Percentiles rank a stretch among this genome's conserved stretches.
These are phyloP conservation scores for Coleophora deauratella DNA, from an alignment of 2,888 invertebrate species.

Conservation along the genomic window DNA sequence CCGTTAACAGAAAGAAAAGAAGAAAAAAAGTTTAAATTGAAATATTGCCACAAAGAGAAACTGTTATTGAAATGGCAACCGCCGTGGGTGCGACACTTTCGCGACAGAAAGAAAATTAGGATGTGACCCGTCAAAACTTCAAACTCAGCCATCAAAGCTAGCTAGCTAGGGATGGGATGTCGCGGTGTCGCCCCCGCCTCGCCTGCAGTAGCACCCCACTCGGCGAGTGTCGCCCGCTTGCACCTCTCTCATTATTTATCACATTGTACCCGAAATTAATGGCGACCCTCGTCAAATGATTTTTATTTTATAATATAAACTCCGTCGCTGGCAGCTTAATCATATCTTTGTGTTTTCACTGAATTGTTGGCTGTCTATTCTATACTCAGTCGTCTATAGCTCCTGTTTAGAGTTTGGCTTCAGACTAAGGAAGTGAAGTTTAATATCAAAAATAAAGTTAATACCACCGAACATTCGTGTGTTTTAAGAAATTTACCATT, in stretches of 20 bases:
- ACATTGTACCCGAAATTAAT: constrained; percentile 72
- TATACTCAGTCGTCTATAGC: too few relatives aligned
- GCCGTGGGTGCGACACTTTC: constrained; percentile 34
- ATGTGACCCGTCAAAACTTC: constrained; percentile 70
- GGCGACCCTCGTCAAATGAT: constrained; percentile 71
- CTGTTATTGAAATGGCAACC: constrained; percentile 57
- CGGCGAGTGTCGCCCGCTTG: constrained; percentile 46
- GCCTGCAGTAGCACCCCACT: background rate
- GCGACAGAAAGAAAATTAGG: constrained; percentile 65
- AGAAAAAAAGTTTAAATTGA: constrained; percentile 39
- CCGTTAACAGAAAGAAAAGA: constrained; percentile 7
- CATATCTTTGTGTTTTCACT: constrained; percentile 53
- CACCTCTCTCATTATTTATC: constrained; percentile 73
- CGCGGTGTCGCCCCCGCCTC: background rate
- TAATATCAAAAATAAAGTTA: too few relatives aligned
- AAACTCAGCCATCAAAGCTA: constrained; percentile 58
- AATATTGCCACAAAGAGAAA: constrained; percentile 51
- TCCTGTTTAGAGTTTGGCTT: too few relatives aligned
- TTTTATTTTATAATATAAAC: constrained; percentile 67
- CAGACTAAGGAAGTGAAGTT: too few relatives aligned
- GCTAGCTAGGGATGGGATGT: background rate
- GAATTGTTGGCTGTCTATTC: too few relatives aligned
- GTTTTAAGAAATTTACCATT: too few relatives aligned
- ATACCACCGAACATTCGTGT: too few relatives aligned
- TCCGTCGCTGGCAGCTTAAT: constrained; percentile 66